Evolutionary conservation across 2,113 vertebrate species (phyloP), one percentile per base, ranked within the genome.

Genomic region (Myodes glareolus): DNA sequence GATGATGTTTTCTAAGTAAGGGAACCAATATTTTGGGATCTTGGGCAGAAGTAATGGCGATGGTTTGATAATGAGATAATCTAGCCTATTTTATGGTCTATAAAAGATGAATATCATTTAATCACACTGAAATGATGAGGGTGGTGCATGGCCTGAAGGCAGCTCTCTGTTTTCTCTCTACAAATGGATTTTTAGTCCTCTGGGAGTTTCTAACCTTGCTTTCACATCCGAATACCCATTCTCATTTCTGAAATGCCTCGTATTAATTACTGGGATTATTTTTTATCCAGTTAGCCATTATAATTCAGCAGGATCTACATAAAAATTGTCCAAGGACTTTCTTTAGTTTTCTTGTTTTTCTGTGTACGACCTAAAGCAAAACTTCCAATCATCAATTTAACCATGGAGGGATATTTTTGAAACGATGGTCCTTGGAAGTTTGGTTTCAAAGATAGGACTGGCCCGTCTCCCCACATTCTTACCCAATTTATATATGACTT

Each of bases 91-190:
- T 82, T 73, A 77, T 63, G 72, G 39, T 58, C 58, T 94, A 16
- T 91, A 86, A 85, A 88, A 39, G 72, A 65, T 50, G 67, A 58
- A 92, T 82, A 67, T 67, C 42, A 88, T 92, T 95, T 81, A 91
- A 92, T 96, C 63, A 84, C 29, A 67, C 58, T 82, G 36, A 27
- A 92, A 55, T 89, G 36, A 36, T 47, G 78, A 90, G 14, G 13
- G 25, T 36, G 39, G 33, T 91, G 3, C 72, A 63, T 72, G 16
- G 61, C 87, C 93, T 68, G 31, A 87, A 94, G 68, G 47, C 45
- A 92, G 77, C 47, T 81, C 75, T 95, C 80, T 95, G 58, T 33
- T 96, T 94, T 97, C 90, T 93, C 29, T 7, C 17, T 91, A 52
- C 90, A 87, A 80, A 92, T 94, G 90, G 78, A 67, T 80, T 33